These are phyloP conservation scores for Electrona antarctica DNA, from an alignment of 2,113 vertebrate species.

Conservation along the genomic window DNA sequence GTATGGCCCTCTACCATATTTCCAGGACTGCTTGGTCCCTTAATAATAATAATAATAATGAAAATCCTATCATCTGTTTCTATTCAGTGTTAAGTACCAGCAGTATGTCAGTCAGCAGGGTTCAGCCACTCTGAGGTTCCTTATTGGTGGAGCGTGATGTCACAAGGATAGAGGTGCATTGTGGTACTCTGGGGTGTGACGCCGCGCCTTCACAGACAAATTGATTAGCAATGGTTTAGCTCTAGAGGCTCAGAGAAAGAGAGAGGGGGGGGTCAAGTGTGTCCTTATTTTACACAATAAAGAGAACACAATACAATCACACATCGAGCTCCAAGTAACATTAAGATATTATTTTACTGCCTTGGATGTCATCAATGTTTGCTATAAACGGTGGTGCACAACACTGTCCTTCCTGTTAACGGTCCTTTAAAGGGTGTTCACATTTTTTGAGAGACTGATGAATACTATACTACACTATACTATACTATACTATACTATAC, in stretches of 20 bases:
- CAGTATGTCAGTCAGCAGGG: constrained; percentile 56
- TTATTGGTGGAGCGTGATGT: constrained; percentile 68
- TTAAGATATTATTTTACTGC: neutral
- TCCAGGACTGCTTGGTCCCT: too few relatives aligned
- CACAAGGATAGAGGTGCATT: constrained; percentile 78
- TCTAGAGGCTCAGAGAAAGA: constrained; percentile 83
- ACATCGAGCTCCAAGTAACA: too few relatives aligned
- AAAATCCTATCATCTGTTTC: constrained; percentile 57
- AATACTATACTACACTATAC: too few relatives aligned
- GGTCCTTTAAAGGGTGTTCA: too few relatives aligned
- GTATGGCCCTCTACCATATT: too few relatives aligned
- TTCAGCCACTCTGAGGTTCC: constrained; percentile 77
- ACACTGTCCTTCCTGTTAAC: too few relatives aligned
- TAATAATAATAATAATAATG: neutral
- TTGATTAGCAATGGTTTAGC: constrained; percentile 98
- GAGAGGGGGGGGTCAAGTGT: constrained; percentile 4
- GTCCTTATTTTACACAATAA: constrained; percentile 37
- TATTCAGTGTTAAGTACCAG: neutral
- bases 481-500: too few relatives aligned
- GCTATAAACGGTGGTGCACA: too few relatives aligned
- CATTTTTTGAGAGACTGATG: too few relatives aligned
- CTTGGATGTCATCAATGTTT: too few relatives aligned
- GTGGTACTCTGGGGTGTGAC: constrained; percentile 71
- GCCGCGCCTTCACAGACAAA: constrained; percentile 93
- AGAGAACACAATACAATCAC: neutral